Evolutionary conservation across 1,140 invertebrate genomes (phyloP), one percentile per base, ranked within the genome.

Genomic region (Lepidurus packardi): DNA sequence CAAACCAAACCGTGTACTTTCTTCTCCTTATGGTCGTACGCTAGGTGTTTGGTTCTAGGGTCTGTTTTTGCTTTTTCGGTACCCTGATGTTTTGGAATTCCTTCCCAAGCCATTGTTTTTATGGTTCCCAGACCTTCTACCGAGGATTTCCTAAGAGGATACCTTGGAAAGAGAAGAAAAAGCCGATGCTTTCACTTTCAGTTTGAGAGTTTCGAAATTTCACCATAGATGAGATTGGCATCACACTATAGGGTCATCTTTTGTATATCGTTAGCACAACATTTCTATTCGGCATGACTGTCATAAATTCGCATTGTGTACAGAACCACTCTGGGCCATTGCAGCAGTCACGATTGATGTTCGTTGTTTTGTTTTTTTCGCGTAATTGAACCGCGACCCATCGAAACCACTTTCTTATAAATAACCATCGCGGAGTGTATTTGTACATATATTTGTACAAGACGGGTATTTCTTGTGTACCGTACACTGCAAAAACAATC

Each of bases 1-100:
- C 16, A 65, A 65, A 65, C 16, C 53, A n/a, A 65, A 65, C 16
- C 53, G 53, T 65, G 16, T 65, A 65, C 53, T 65, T 65, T 65
- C 53, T 65, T 65, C 53, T 11, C 21, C 53, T 65, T 65, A 4
- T 34, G 34, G 34, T 34, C 34, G 3, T 3, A 4, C 34, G 34
- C 34, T 65, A 21, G 16, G 7, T 7, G 2, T 21, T 47, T 7
- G 45, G 16, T 65, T 65, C 53, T 9, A 65, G 9, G 53, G 53
- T 13, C 25, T 34, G 34, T 34, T 34, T 34, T 34, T 34, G 34
- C 34, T 3, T 34, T 34, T 34, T 34, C 34, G 34, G 34, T 34
- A 34, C 34, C 34, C 34, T 34, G 2, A 34, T 34, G 34, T 34
- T 34, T 34, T 2, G 34, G 34, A 4, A 34, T 34, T 34, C 3